Evolutionary conservation across 1,140 invertebrate species (phyloP).

Genomic region (Semibalanus balanoides): DNA sequence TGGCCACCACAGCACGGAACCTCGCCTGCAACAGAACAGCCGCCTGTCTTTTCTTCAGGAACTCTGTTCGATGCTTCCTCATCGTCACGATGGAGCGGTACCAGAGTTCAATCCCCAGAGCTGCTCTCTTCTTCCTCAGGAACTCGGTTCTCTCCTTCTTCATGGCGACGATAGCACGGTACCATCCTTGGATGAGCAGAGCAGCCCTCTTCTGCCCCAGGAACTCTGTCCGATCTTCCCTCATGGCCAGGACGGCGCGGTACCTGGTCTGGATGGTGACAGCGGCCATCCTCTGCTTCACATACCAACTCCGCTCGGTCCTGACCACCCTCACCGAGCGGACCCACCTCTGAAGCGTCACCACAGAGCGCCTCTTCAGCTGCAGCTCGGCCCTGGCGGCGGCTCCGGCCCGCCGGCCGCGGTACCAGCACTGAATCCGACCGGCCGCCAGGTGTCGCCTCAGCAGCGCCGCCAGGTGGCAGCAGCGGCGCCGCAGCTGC

Average conservation of each 20-base stretch:
- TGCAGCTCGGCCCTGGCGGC: not conserved
- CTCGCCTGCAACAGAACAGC: not conserved
- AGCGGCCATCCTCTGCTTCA: constrained; percentile 4
- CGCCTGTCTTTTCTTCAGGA: not conserved
- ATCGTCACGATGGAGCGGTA: not conserved
- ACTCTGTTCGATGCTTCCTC: not conserved
- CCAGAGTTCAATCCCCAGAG: constrained; percentile 4
- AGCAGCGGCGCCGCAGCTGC: not conserved
- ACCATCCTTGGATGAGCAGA: constrained; percentile 4
- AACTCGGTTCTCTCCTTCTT: constrained; percentile 3
- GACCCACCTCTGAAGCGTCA: constrained; percentile 6
- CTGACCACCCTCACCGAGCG: not conserved
- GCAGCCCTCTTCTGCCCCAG: constrained; percentile 1
- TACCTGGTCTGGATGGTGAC: constrained; percentile 12
- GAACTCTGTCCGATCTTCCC: not conserved
- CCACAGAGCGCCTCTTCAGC: not conserved
- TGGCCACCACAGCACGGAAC: not conserved
- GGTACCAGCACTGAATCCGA: not conserved
- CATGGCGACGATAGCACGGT: constrained; percentile 6
- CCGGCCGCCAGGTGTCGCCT: not conserved
- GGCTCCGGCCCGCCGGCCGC: too few relatives aligned
- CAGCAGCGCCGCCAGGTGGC: not conserved
- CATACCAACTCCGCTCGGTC: constrained; percentile 8
- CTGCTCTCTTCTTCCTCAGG: constrained; percentile 6
- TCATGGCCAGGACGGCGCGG: not conserved